These are phyloP conservation scores for Oncorhynchus nerka DNA, from an alignment of 2,113 vertebrate species.

Conservation along the genomic window DNA sequence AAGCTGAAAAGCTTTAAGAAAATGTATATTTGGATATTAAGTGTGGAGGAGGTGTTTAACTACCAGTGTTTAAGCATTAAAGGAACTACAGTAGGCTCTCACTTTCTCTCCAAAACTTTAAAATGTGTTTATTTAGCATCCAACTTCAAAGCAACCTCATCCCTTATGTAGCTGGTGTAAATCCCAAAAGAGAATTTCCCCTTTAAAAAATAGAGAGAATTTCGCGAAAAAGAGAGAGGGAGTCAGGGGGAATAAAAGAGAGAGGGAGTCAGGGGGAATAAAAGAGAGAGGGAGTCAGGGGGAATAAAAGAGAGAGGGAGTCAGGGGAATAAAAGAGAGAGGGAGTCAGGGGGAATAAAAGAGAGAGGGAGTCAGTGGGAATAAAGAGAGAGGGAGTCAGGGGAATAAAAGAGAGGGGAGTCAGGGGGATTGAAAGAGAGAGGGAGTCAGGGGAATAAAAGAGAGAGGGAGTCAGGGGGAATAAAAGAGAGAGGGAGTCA, in stretches of 20 bases:
- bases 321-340: not conserved
- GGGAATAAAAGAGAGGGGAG: too few species aligned
- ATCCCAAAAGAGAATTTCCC: conserved; percentile 18
- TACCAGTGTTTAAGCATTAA: not conserved
- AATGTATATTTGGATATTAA: not conserved
- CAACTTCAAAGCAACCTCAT: not conserved
- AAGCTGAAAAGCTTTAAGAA: not conserved
- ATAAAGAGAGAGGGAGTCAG: too few species aligned
- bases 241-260: not conserved
- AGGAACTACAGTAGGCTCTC: not conserved
- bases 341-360: not conserved
- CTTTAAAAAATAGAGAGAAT: conserved; percentile 9
- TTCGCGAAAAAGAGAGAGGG: not conserved
- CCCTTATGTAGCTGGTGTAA: not conserved
- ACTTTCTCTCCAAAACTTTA: not conserved
- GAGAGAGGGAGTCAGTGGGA: not conserved
- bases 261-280: not conserved
- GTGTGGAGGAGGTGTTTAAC: not conserved
- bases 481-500: too few species aligned
- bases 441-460: not conserved
- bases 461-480: not conserved
- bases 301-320: too few species aligned
- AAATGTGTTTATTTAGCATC: not conserved
- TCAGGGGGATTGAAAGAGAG: too few species aligned
- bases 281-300: too few species aligned